Percentiles rank a stretch among this genome's conserved stretches.
Conservation (phyloP, 2,113 vertebrate species). For the Pygoscelis antarcticus region DNA sequence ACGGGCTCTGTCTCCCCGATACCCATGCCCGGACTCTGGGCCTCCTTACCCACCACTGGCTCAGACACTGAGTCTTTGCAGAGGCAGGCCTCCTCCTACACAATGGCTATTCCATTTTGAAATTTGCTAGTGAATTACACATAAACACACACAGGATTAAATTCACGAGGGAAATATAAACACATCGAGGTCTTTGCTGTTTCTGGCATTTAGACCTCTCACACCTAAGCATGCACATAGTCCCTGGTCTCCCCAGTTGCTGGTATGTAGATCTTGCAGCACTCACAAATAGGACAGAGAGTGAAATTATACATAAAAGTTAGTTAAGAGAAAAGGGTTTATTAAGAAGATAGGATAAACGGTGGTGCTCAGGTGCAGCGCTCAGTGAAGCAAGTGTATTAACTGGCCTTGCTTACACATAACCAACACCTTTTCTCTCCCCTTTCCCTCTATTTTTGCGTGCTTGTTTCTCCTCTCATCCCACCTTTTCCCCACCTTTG, state of each 20-base stretch:
- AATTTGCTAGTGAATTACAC: not conserved
- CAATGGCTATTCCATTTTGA: not conserved
- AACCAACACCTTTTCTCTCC: not conserved
- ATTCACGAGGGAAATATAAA: not conserved
- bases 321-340: not conserved
- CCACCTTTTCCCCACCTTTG: not conserved
- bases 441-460: not conserved
- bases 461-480: not conserved
- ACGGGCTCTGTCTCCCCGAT: not conserved
- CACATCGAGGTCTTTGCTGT: not conserved
- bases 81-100: not conserved
- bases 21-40: too few species aligned
- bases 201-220: not conserved
- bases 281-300: not conserved
- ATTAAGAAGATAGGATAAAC: not conserved
- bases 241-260: not conserved
- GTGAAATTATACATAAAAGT: not conserved
- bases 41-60: not conserved
- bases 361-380: rapidly evolving
- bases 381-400: not conserved
- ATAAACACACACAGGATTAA: not conserved
- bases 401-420: not conserved
- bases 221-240: not conserved
- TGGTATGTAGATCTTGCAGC: not conserved
- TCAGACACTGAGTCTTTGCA: not conserved